Evolutionary conservation across 2,888 invertebrate genomes (phyloP), one percentile per base, ranked within the genome.

Genomic region (Myopa testacea): DNA sequence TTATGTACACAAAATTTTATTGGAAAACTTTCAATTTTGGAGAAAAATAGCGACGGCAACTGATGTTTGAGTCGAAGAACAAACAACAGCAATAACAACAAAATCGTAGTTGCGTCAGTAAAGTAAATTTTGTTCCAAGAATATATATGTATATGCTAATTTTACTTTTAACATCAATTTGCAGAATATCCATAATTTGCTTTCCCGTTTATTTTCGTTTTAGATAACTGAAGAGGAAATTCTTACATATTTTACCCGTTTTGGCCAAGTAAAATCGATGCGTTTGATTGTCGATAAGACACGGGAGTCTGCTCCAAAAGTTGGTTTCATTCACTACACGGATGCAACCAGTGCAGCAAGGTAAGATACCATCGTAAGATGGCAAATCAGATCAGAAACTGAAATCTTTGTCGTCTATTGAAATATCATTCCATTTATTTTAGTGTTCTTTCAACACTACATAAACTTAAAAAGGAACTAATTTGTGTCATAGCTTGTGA

Each of bases 401-500:
- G 14, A 50, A 10, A 50, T 1, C 10, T 10, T 14, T 50, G 8
- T 50, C 14, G 50, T 14, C 14, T 8, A 10, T 12, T 14, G 7
- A 14, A 37, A 50, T 14, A 72, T 26, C 50, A 55, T 73, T 38
- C 45, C 58, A 26, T 26, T 52, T 12, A 7, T 10, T 50, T 38
- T 50, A 80, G 80, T 4, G 80, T 68, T 8, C 72, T 80, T 50
- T 73, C 55, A 8, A 19, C 16, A 2, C n/a, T 26, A 50, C 80
- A 80, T 73, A 58, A 50, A 12, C 8, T 80, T 10, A 40, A 75
- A 12, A 60, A 58, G 10, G 60, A 65, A 19, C 79, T 55, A 1
- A 65, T 80, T 63, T 52, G 16, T 37, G 78, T 80, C 7, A 79
- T 75, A 55, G 78, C 81, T 3, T 76, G 79, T 40, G 78, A 81